Evolutionary conservation across 2,888 invertebrate genomes (phyloP), one percentile per base, ranked within the genome.

Genomic region (Xestobium rufovillosum): DNA sequence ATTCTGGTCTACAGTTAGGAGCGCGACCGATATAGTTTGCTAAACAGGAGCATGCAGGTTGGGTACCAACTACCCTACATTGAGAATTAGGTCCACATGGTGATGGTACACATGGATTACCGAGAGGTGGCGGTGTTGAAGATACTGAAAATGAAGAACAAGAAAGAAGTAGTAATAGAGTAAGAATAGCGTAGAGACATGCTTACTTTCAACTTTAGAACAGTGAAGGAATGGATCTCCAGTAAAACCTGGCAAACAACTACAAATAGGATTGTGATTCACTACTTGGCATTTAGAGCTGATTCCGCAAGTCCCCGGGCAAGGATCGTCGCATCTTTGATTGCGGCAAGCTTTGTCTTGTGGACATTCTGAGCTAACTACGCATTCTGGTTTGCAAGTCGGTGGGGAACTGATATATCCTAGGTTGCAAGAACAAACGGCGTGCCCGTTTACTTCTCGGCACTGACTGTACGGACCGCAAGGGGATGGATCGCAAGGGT

Each of bases 61-160:
- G 83, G 41, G 79, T 76, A 36, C 84, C 83, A 45, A 87, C 80
- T 30, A 83, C 75, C 44, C 82, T 76, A 58, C 88, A 88, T 59
- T 84, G 80, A 3, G 87, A 84, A 58, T 87, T 80, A 1, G 85
- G 83, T 36, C 88, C 88, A 60, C 88, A 88, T 0, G 87, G 88
- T 44, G 84, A 83, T 9, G 87, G 86, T 31, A 73, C 67, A 59
- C 88, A 88, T 16, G 86, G 86, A 58, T 84, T 78, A 43, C 65
- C 66, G 27, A 61, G 57, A 42, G 60, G 59, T 48, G 65, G 55
- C 33, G 64, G 60, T 38, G 65, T 55, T 23, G 63, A 61, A 25
- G 63, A 60, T 44, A 70, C 70, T 56, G 66, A 59, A 62, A 56
- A 37, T 41, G 34, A 43, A 36, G 26, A 19, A n/a, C n/a, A n/a